phyloP scores from a whole-genome alignment of 2,797 vertebrate genomes.

The Brachyalestes nurse region DNA sequence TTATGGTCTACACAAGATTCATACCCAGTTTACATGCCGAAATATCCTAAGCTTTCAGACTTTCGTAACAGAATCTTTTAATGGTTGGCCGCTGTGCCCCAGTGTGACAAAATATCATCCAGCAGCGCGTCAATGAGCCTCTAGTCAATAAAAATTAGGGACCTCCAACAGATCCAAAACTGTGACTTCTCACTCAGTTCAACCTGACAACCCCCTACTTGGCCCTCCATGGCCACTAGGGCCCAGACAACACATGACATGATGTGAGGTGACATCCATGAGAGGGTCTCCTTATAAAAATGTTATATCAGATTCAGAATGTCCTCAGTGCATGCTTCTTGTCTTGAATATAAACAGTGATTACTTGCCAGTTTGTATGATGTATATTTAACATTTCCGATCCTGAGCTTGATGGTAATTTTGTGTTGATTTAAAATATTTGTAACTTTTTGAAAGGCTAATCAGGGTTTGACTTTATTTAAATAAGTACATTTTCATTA shows the following conservation, averaged over 20 bases:
- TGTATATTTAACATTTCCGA: too few relatives aligned
- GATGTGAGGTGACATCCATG: conserved; percentile 3
- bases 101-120: background rate
- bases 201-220: conserved; percentile 5
- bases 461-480: too few relatives aligned
- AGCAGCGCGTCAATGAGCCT: background rate
- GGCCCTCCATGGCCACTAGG: background rate
- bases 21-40: background rate
- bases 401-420: too few relatives aligned
- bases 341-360: background rate
- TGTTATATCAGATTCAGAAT: background rate
- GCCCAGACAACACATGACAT: background rate
- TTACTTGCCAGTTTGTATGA: too few relatives aligned
- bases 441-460: too few relatives aligned
- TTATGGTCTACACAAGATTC: background rate
- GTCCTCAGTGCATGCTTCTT: background rate
- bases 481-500: too few relatives aligned
- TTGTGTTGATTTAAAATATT: too few relatives aligned
- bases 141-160: conserved; percentile 5
- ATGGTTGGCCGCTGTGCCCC: background rate
- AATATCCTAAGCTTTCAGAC: background rate
- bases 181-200: conserved; percentile 21
- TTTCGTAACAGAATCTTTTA: background rate
- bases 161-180: conserved; percentile 5
- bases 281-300: background rate